These are phyloP conservation scores for Bombus pyrosoma DNA, from an alignment of 1,140 invertebrate genomes.

Conservation along the genomic window DNA sequence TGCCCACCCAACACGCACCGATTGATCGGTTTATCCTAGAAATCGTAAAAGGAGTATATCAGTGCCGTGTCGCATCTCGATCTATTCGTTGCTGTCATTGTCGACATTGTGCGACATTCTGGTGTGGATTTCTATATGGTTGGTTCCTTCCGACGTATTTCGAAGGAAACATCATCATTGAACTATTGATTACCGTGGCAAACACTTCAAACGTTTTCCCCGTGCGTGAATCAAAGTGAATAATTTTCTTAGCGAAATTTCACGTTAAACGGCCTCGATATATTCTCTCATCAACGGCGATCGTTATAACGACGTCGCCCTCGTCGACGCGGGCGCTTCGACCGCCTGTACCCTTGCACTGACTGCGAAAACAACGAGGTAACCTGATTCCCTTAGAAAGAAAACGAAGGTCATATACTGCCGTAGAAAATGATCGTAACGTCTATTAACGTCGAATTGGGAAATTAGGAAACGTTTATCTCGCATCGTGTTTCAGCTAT, in stretches of 20 bases:
- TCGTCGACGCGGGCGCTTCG: slow-evolving; percentile 53
- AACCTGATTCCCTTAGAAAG: slow-evolving; percentile 35
- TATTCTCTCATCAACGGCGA: slow-evolving; percentile 34
- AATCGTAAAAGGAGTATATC: not conserved
- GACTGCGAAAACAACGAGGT: slow-evolving; percentile 52
- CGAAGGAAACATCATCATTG: slow-evolving; percentile 13
- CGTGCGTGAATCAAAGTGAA: not conserved
- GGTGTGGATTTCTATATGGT: not conserved
- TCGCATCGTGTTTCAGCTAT: not conserved
- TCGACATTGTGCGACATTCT: slow-evolving; percentile 24
- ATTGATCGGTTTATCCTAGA: slow-evolving; percentile 35
- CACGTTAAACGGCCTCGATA: slow-evolving; percentile 47
- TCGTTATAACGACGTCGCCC: slow-evolving; percentile 59
- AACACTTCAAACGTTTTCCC: slow-evolving; percentile 14
- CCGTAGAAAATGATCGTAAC: not conserved
- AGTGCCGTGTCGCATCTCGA: not conserved
- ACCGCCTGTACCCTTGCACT: slow-evolving; percentile 35
- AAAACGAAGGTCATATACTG: slow-evolving; percentile 9
- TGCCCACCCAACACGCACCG: slow-evolving; percentile 46
- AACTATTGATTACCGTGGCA: slow-evolving; percentile 29
- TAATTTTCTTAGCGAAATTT: slow-evolving; percentile 4
- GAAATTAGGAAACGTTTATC: slow-evolving; percentile 29
- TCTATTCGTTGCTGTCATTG: slow-evolving; percentile 10
- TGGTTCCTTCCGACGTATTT: not conserved
- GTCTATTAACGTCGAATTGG: not conserved